Percentiles rank a stretch among this genome's conserved stretches.
phyloP scores from a whole-genome alignment of 2,113 vertebrate genomes.

The Xiphorhynchus elegans region DNA sequence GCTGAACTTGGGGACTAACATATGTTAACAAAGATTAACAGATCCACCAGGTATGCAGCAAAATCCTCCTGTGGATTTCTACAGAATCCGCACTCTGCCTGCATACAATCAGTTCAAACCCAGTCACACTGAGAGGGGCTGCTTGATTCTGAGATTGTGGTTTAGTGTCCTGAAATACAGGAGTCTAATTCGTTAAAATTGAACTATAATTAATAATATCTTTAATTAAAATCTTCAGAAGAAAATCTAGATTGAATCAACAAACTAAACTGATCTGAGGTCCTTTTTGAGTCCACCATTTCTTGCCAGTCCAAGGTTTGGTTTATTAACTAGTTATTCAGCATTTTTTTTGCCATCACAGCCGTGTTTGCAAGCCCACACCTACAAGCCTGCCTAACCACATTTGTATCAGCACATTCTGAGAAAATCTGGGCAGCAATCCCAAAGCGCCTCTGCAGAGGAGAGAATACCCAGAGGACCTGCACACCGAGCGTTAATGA shows the following conservation, averaged over 20 bases:
- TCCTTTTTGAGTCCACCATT: neutral
- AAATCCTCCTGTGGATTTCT: neutral
- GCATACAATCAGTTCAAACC: neutral
- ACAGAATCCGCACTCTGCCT: rapidly evolving
- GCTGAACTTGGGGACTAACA: neutral
- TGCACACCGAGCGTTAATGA: neutral
- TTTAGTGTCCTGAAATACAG: neutral
- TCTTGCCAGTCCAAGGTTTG: neutral
- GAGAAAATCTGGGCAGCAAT: slow-evolving; percentile 58
- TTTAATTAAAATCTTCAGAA: neutral
- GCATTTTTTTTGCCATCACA: neutral
- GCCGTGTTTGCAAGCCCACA: slow-evolving; percentile 54
- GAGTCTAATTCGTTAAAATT: neutral
- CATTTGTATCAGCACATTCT: slow-evolving; percentile 65
- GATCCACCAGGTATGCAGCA: neutral
- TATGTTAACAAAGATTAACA: neutral
- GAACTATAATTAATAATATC: neutral
- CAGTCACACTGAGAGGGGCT: neutral
- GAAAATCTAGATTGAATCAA: neutral
- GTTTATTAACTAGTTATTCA: slow-evolving; percentile 57
- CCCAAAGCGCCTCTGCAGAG: slow-evolving; percentile 43
- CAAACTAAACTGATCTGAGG: neutral
- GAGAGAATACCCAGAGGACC: slow-evolving; percentile 26
- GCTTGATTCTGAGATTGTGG: neutral
- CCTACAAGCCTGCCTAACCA: slow-evolving; percentile 54